phyloP scores from a whole-genome alignment of 2,797 vertebrate genomes.

The Acanthurus leucopareius region DNA sequence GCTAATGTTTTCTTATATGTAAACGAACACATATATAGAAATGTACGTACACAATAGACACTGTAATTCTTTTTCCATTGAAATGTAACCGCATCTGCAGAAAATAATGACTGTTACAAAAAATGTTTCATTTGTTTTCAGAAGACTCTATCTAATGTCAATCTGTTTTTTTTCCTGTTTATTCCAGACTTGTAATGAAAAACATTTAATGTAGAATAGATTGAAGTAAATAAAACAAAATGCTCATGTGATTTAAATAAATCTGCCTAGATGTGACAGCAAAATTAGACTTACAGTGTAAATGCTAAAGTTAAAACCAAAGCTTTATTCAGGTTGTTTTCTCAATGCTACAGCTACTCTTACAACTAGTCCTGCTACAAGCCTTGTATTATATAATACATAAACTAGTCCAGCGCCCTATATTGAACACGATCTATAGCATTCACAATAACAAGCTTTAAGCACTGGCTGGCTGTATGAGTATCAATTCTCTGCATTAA shows the following conservation, averaged over 20 bases:
- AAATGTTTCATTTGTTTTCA: constrained; percentile 12
- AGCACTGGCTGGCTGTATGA: background rate
- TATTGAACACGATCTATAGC: constrained; percentile 1
- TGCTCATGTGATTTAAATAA: constrained; percentile 45
- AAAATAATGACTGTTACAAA: background rate
- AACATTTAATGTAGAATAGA: constrained; percentile 3
- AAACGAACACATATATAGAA: no score
- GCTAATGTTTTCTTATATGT: background rate
- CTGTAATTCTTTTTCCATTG: background rate
- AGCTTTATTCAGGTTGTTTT: background rate
- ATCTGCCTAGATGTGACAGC: constrained; percentile 1
- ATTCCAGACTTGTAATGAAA: background rate
- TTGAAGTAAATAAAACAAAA: background rate
- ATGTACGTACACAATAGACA: background rate
- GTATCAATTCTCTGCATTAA: constrained; percentile 11
- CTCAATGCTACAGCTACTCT: background rate
- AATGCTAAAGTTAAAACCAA: background rate
- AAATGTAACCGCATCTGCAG: constrained; percentile 9
- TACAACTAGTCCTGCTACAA: background rate
- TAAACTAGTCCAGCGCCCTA: background rate
- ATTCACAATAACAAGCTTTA: background rate
- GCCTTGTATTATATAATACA: background rate
- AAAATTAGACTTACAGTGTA: background rate
- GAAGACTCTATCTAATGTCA: background rate
- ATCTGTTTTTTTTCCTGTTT: background rate